Evolutionary conservation across 1,140 invertebrate species (phyloP).

Genomic region (Sesamia nonagrioides): DNA sequence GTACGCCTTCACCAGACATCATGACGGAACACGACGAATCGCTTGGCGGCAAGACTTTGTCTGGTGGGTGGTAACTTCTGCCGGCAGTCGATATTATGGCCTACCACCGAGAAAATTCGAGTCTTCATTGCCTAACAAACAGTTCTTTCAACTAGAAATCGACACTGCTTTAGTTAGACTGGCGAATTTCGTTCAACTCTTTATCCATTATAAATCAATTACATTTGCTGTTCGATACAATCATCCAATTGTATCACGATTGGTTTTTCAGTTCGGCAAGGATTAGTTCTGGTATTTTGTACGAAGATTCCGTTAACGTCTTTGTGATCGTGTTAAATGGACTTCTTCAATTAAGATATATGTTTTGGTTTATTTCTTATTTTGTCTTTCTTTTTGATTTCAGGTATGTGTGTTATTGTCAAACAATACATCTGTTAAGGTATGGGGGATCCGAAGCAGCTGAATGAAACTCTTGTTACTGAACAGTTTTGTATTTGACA

Average conservation of each 20-base stretch:
- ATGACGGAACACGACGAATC: no score
- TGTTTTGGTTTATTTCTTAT: not conserved
- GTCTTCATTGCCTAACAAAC: no score
- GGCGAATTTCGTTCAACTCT: not conserved
- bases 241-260: not conserved
- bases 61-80: no score
- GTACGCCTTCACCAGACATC: no score
- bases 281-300: slow-evolving; percentile 5
- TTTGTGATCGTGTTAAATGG: not conserved
- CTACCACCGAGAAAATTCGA: no score
- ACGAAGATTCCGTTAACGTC: not conserved
- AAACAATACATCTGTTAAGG: not conserved
- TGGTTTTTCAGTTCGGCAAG: not conserved
- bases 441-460: not conserved
- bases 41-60: no score
- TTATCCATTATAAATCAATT: not conserved
- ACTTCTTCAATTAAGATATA: not conserved
- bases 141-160: no score
- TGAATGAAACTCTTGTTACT: not conserved
- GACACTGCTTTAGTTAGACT: not conserved
- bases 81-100: no score
- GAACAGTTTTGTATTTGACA: no score
- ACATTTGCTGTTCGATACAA: not conserved
- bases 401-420: not conserved
- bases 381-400: not conserved